Evolutionary conservation across 2,888 invertebrate species (phyloP), one percentile per base, ranked within the genome.

Genomic region (Sesia bembeciformis): DNA sequence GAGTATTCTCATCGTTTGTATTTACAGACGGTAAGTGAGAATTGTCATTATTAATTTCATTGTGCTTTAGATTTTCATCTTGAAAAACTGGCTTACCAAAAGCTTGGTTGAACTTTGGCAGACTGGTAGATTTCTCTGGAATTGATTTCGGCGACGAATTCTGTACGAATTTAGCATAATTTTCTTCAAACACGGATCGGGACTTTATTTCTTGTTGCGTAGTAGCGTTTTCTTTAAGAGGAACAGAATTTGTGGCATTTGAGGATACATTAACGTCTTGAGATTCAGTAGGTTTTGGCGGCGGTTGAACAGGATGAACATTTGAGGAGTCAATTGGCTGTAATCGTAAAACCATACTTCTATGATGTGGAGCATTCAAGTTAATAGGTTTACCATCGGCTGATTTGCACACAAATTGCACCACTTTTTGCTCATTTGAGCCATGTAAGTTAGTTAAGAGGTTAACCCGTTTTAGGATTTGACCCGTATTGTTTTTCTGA

Each of bases 21-120:
- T 63, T 66, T 3, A 64, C 61, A 3, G 72, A 51, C 39, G 70
- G 55, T 53, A 81, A 60, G 62, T 81, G 78, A 43, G 74, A 61
- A 61, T 67, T 74, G 54, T 68, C 75, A 53, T 63, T 65, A 54
- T 68, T 73, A 3, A 80, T 68, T 57, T 85, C 84, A 54, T 66
- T 76, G 56, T 66, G 67, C 56, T 83, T 84, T 60, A 76, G 81
- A 51, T 60, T 73, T 2, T 73, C 78, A 50, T 90, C 90, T 75
- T 86, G 91, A 70, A 90, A 94, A 51, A 93, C 92, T 51, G 93
- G 92, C 77, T 94, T 94, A 0, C 94, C 94, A 74, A 95, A 95
- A 0, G 94, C 94, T 78, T 94, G 94, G 70, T 94, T 94, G 72
- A 95, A 95, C 77, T 95, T 94, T 3, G 95, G 95, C 57, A 95